These are phyloP conservation scores for Machaerirhynchus nigripectus DNA, from an alignment of 2,113 vertebrate genomes.

Conservation along the genomic window DNA sequence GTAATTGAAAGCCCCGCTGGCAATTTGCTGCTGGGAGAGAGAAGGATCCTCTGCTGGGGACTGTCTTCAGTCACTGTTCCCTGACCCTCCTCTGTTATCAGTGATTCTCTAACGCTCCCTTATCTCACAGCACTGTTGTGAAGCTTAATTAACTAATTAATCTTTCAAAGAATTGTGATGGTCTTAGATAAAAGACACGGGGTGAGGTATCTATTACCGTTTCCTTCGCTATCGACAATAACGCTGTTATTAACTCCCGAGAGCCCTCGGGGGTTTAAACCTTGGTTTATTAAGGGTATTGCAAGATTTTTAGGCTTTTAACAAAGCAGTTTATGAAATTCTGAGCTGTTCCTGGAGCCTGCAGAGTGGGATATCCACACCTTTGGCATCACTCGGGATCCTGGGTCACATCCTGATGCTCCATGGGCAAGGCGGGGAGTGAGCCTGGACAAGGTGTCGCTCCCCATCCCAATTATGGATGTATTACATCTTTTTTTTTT, in stretches of 20 bases:
- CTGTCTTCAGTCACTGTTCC: neutral
- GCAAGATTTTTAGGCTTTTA: neutral
- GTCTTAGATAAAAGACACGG: neutral
- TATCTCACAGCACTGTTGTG: neutral
- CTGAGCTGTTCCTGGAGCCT: neutral
- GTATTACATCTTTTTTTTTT: rapidly evolving
- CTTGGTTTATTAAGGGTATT: neutral
- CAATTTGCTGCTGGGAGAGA: neutral
- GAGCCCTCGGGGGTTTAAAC: neutral
- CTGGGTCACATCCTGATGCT: rapidly evolving
- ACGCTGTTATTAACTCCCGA: neutral
- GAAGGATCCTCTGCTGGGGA: neutral
- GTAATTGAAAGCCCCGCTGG: neutral
- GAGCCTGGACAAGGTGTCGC: neutral
- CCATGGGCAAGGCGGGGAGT: rapidly evolving
- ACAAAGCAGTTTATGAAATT: neutral
- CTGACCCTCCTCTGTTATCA: neutral
- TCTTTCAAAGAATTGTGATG: neutral
- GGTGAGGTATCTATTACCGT: neutral
- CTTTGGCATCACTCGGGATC: rapidly evolving
- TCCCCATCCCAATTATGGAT: neutral
- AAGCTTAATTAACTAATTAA: constrained; percentile 41
- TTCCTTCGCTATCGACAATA: rapidly evolving
- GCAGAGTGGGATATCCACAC: neutral
- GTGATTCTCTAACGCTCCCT: neutral